These are phyloP conservation scores for Rhinella marina DNA, from an alignment of 2,797 vertebrate genomes.

Conservation along the genomic window DNA sequence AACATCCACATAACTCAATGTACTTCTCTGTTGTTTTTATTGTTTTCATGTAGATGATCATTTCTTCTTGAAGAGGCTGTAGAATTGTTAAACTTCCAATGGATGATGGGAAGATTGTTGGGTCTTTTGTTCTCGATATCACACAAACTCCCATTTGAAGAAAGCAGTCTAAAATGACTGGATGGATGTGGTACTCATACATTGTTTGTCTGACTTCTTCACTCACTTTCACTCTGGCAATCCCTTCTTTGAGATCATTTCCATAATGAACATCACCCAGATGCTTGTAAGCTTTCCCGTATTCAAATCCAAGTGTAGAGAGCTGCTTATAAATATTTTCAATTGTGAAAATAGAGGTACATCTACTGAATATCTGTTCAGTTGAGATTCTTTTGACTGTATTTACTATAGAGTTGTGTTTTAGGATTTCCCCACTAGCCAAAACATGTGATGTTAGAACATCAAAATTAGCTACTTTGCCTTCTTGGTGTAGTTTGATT, in stretches of 20 bases:
- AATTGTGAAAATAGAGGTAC: constrained; percentile 70
- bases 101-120: constrained; percentile 75
- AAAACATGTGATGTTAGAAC: constrained; percentile 77
- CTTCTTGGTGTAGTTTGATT: constrained; percentile 71
- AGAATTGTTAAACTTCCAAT: constrained; percentile 79
- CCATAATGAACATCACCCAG: too few relatives aligned
- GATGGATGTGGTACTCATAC: constrained; percentile 81
- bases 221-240: too few relatives aligned
- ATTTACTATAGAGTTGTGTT: constrained; percentile 7
- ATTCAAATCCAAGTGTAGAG: too few relatives aligned
- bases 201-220: constrained; percentile 66
- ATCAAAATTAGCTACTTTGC: constrained; percentile 72
- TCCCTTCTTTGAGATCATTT: too few relatives aligned
- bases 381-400: constrained; percentile 70
- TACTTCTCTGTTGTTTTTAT: constrained; percentile 73
- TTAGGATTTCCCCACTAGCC: constrained; percentile 75
- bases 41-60: constrained; percentile 83
- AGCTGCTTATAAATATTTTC: constrained; percentile 39
- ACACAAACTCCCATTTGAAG: constrained; percentile 60
- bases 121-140: too few relatives aligned
- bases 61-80: constrained; percentile 77
- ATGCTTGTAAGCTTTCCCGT: too few relatives aligned
- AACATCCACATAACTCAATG: constrained; percentile 84
- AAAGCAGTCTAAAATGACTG: constrained; percentile 85
- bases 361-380: constrained; percentile 75